phyloP scores from a whole-genome alignment of 2,888 invertebrate species.

The Yponomeuta plumbellus region DNA sequence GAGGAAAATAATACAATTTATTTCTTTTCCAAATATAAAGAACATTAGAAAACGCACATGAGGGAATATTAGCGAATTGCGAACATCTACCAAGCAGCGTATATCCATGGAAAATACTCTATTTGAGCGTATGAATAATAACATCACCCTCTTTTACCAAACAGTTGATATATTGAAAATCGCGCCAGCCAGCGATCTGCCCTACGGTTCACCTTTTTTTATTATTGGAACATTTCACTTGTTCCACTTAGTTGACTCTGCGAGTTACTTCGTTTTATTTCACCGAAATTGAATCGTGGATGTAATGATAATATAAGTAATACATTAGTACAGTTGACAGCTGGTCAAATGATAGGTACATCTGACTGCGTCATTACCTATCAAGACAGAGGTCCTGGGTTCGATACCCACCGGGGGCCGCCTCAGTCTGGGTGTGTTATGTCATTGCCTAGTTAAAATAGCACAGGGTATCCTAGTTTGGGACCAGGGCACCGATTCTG shows the following conservation, averaged over 20 bases:
- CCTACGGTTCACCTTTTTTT: slow-evolving; percentile 48
- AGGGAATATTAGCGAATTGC: slow-evolving; percentile 10
- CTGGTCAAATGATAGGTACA: too few relatives aligned
- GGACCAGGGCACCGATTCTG: too few relatives aligned
- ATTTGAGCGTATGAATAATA: slow-evolving; percentile 57
- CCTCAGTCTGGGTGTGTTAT: too few relatives aligned
- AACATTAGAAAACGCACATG: slow-evolving; percentile 5
- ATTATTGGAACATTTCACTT: slow-evolving; percentile 63
- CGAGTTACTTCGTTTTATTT: slow-evolving; percentile 55
- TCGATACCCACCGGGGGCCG: too few relatives aligned
- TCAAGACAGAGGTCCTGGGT: too few relatives aligned
- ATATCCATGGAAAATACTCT: slow-evolving; percentile 25
- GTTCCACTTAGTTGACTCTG: slow-evolving; percentile 61
- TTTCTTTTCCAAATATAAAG: not conserved
- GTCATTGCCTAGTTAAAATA: too few relatives aligned
- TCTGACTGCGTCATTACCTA: too few relatives aligned
- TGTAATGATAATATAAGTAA: slow-evolving; percentile 40
- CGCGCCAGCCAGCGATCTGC: slow-evolving; percentile 44
- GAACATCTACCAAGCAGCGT: too few relatives aligned
- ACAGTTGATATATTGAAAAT: slow-evolving; percentile 62
- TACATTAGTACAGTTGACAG: slow-evolving; percentile 26
- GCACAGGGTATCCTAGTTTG: too few relatives aligned
- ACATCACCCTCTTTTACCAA: slow-evolving; percentile 51
- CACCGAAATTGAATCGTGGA: slow-evolving; percentile 45
- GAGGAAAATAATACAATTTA: not conserved